phyloP scores from a whole-genome alignment of 2,797 vertebrate genomes.

The Microtus californicus region DNA sequence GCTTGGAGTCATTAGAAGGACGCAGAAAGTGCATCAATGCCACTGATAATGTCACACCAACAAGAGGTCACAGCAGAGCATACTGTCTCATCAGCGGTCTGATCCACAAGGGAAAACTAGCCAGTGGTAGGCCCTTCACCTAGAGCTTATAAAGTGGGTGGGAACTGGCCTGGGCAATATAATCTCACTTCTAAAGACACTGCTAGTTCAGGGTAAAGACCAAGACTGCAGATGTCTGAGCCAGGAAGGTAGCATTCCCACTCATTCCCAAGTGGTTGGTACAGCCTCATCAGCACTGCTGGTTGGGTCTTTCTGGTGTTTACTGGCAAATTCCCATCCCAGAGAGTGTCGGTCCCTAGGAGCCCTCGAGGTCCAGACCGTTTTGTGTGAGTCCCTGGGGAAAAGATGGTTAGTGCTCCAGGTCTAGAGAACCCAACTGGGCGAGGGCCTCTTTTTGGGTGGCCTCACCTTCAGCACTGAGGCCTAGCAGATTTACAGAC shows the following conservation, averaged over 20 bases:
- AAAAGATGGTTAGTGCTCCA: background rate
- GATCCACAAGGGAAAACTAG: background rate
- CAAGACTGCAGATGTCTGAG: constrained; percentile 18
- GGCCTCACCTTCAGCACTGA: background rate
- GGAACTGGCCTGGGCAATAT: background rate
- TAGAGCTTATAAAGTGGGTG: background rate
- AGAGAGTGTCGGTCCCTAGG: background rate
- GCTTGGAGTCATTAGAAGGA: background rate
- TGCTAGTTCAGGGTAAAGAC: constrained; percentile 42
- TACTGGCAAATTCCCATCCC: background rate
- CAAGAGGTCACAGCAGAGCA: background rate
- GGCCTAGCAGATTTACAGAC: constrained; percentile 1
- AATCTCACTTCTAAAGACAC: constrained; percentile 19
- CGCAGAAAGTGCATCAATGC: background rate
- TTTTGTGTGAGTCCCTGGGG: background rate
- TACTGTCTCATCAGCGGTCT: background rate
- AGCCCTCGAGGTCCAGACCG: background rate
- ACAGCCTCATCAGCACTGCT: background rate
- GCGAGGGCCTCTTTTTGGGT: background rate
- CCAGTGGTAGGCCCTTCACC: background rate
- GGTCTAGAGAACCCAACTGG: background rate
- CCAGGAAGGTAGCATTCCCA: background rate
- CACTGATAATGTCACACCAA: background rate
- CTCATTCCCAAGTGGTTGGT: background rate
- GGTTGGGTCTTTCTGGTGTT: background rate